These are phyloP conservation scores for Protodeltote pygarga DNA, from an alignment of 2,888 invertebrate genomes.

Conservation along the genomic window DNA sequence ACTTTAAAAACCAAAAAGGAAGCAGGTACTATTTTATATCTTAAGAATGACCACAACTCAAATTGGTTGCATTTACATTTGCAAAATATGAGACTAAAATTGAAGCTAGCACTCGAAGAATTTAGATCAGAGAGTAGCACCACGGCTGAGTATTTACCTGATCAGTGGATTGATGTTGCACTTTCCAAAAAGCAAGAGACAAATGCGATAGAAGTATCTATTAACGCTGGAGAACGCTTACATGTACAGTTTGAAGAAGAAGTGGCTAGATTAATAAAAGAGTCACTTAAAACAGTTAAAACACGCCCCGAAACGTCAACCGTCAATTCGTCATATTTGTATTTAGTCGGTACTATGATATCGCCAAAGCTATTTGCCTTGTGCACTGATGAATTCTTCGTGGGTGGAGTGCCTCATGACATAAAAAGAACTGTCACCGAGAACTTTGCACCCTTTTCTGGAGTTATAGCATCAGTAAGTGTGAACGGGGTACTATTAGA, in stretches of 20 bases:
- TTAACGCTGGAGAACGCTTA: constrained; percentile 74
- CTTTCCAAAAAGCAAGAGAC: constrained; percentile 67
- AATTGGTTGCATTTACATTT: constrained; percentile 71
- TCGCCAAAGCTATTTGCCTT: constrained; percentile 36
- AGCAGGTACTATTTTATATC: constrained; percentile 71
- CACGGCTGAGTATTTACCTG: constrained; percentile 65
- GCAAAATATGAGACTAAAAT: constrained; percentile 73
- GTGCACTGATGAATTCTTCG: constrained; percentile 72
- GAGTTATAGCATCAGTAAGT: constrained; percentile 67
- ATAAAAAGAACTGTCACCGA: constrained; percentile 53
- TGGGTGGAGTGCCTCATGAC: constrained; percentile 69
- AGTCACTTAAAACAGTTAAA: background rate
- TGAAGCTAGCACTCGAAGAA: constrained; percentile 64
- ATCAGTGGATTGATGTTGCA: constrained; percentile 76
- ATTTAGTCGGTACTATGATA: no score
- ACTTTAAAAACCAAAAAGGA: constrained; percentile 71
- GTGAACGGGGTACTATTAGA: constrained; percentile 67
- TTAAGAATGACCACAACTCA: constrained; percentile 56
- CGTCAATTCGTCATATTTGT: no score
- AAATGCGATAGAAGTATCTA: constrained; percentile 72
- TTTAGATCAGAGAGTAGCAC: constrained; percentile 70
- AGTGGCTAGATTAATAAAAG: constrained; percentile 33
- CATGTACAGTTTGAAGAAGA: constrained; percentile 63
- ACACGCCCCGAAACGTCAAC: background rate
- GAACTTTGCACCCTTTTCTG: constrained; percentile 64